phyloP scores from a whole-genome alignment of 2,888 invertebrate genomes.

The Parapristionchus giblindavisi region DNA sequence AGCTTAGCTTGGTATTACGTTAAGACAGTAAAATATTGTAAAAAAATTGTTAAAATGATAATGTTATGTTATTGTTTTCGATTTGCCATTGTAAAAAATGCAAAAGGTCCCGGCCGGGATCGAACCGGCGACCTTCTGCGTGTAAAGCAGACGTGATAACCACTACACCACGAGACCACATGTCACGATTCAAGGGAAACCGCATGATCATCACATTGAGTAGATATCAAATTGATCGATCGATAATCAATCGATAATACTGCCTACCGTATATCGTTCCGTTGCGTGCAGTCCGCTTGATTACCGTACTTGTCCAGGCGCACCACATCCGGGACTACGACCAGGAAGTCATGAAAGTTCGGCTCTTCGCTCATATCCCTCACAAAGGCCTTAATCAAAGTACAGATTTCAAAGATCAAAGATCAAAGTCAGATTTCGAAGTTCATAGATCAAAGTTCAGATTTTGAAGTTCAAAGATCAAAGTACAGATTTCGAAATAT shows the following conservation, averaged over 20 bases:
- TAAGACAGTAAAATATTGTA: too few relatives aligned
- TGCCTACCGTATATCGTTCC: conserved; percentile 14
- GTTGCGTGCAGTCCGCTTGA: conserved; percentile 15
- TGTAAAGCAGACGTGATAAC: conserved; percentile 67
- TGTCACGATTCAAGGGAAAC: too few relatives aligned
- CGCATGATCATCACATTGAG: too few relatives aligned
- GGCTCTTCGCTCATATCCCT: neutral
- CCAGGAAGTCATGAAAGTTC: too few relatives aligned
- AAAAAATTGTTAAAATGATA: too few relatives aligned
- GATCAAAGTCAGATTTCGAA: neutral
- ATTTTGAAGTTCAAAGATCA: neutral
- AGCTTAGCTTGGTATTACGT: too few relatives aligned
- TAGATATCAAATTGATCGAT: too few relatives aligned
- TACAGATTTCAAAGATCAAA: neutral
- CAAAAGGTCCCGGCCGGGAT: neutral
- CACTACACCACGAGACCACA: conserved; percentile 59
- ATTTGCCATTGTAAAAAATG: neutral
- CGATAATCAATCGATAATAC: too few relatives aligned
- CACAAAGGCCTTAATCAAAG: neutral
- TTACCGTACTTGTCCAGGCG: conserved; percentile 16
- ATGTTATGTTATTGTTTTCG: too few relatives aligned
- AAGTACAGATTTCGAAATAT: neutral
- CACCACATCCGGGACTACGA: conserved; percentile 14
- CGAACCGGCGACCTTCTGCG: conserved; percentile 40
- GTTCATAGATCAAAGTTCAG: neutral